Conservation (phyloP, 2,797 vertebrate genomes). For the Acrossocheilus fasciatus region DNA sequence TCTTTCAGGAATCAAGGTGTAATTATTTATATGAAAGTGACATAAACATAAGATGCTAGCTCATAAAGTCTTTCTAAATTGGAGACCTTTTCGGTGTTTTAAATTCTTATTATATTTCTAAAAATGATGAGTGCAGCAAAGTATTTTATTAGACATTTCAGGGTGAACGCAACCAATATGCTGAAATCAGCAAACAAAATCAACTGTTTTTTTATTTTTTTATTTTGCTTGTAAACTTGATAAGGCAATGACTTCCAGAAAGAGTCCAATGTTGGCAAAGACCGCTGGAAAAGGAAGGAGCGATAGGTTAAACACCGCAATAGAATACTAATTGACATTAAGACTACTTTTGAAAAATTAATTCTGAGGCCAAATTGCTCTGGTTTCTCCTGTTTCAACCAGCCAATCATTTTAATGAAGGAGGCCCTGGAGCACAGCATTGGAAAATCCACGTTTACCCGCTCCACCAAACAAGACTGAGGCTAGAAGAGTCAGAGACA, state of each 20-base stretch:
- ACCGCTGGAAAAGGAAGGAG: slow-evolving; percentile 50
- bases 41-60: neutral
- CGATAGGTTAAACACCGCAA: slow-evolving; percentile 68
- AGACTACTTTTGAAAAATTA: slow-evolving; percentile 69
- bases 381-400: slow-evolving; percentile 72
- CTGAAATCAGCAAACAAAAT: slow-evolving; percentile 24
- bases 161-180: neutral
- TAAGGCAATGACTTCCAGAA: slow-evolving; percentile 51
- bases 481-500: slow-evolving; percentile 2
- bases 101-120: neutral
- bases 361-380: slow-evolving; percentile 67
- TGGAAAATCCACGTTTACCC: slow-evolving; percentile 52
- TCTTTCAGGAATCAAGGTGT: neutral
- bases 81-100: neutral
- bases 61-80: neutral
- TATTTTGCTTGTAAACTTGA: slow-evolving; percentile 35
- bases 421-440: slow-evolving; percentile 51
- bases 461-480: slow-evolving; percentile 40
- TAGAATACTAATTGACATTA: slow-evolving; percentile 69
- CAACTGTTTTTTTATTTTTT: neutral
- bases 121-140: neutral
- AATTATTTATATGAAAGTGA: neutral
- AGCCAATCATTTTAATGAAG: slow-evolving; percentile 65
- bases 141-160: neutral
- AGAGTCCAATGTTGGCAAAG: slow-evolving; percentile 55